A percentile compares a stretch with the other conserved stretches of the same genome.
Evolutionary conservation across 2,888 invertebrate genomes (phyloP).

Genomic region (Allacma fusca): DNA sequence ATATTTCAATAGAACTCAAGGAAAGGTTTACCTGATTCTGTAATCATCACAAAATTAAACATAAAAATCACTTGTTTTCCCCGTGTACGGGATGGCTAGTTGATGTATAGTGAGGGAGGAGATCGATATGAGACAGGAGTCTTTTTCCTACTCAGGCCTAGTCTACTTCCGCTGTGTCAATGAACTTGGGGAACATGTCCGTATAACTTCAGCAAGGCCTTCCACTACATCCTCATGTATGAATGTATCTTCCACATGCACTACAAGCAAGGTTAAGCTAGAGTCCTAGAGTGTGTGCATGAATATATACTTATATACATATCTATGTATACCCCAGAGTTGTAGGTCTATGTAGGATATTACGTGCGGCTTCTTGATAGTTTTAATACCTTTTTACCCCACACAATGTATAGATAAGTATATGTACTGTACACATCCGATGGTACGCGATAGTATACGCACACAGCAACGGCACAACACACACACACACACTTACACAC

Average conservation of each 20-base stretch:
- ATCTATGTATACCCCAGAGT: no score
- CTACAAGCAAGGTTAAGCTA: neutral
- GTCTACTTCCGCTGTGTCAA: slow-evolving; percentile 16
- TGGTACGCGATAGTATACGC: neutral
- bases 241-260: neutral
- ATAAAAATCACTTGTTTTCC: neutral
- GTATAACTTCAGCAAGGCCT: neutral
- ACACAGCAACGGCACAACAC: neutral
- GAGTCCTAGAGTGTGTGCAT: no score
- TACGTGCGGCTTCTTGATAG: no score
- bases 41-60: neutral
- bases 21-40: neutral
- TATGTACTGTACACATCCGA: neutral
- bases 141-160: slow-evolving; percentile 1
- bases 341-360: no score
- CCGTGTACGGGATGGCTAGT: neutral
- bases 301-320: no score
- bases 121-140: slow-evolving; percentile 16
- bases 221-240: neutral
- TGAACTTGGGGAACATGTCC: slow-evolving; percentile 12
- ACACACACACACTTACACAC: neutral
- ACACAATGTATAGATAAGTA: no score
- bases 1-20: neutral
- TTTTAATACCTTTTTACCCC: no score
- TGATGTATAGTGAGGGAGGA: slow-evolving; percentile 6